Evolutionary conservation across 1,140 invertebrate genomes (phyloP), one percentile per base, ranked within the genome.

Genomic region (Chironomus tepperi): DNA sequence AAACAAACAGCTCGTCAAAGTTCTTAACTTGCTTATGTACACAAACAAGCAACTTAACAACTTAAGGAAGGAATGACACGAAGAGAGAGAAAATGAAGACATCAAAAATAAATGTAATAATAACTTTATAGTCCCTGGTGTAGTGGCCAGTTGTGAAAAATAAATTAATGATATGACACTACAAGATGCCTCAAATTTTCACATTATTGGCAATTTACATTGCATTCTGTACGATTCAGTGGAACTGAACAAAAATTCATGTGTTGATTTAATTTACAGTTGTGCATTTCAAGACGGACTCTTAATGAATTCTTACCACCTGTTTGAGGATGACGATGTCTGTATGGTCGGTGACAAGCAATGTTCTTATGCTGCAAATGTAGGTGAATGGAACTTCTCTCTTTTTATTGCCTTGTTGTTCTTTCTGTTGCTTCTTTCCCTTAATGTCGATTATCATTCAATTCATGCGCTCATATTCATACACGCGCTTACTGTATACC

Each of bases 231-330:
- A 34, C 24, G 24, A 34, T 34, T 34, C 24, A 34, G 2, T 34
- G 24, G 24, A 34, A 34, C 5, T 34, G 24, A 34, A 34, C 24
- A 34, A 34, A 34, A 34, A 34, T 34, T 34, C 24, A 34, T 34
- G 47, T 57, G 47, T 57, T 57, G 47, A 57, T 57, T 57, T 57
- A 57, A 57, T 57, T 57, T 57, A 57, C 47, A 57, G 47, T 57
- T 57, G 47, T 34, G 24, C 24, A 34, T 34, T 34, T 34, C 24
- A 5, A 34, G 24, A 34, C 12, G 12, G 47, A n/a, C n/a, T 47
- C 9, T 47, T 57, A n/a, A 57, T n/a, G 5, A 57, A 57, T n/a
- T n/a, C n/a, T 57, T n/a, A n/a, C 47, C 47, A 57, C 47, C 47
- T 57, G 47, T 57, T 57, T 12, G n/a, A 57, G 12, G 47, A 57